A percentile compares a stretch with the other conserved stretches of the same genome.
Conservation (phyloP, 1,140 invertebrate genomes). For the Tetramorium simillimum region DNA sequence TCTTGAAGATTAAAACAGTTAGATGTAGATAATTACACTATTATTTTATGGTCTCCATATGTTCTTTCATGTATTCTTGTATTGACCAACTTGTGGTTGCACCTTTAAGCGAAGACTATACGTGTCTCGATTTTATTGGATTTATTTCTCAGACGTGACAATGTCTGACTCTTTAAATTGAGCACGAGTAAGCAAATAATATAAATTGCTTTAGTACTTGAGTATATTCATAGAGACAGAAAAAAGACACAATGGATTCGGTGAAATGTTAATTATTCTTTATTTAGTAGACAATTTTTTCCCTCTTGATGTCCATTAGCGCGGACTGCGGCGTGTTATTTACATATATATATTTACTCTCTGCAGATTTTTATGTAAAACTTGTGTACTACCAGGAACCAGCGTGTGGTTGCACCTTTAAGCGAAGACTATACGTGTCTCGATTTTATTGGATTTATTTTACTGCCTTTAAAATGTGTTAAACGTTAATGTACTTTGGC, state of each 20-base stretch:
- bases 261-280: conserved; percentile 27
- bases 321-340: background rate
- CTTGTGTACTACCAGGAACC: conserved; percentile 2
- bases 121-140: background rate
- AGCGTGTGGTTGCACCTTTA: background rate
- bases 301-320: conserved; percentile 28
- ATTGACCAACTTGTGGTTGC: background rate
- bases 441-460: conserved; percentile 36
- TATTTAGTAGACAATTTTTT: conserved; percentile 2
- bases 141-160: conserved; percentile 10
- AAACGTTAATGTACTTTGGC: conserved; percentile 41
- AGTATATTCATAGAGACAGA: background rate
- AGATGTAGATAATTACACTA: background rate
- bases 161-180: background rate
- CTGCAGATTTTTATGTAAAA: conserved; percentile 2
- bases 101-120: background rate
- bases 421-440: background rate
- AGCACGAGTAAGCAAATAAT: background rate
- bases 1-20: background rate
- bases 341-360: conserved; percentile 31
- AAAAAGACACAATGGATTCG: background rate
- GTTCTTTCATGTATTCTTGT: background rate
- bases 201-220: background rate
- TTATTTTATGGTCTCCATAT: background rate
- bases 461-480: background rate